Evolutionary conservation across 2,113 vertebrate species (phyloP), one percentile per base, ranked within the genome.

Genomic region (Phycodurus eques): DNA sequence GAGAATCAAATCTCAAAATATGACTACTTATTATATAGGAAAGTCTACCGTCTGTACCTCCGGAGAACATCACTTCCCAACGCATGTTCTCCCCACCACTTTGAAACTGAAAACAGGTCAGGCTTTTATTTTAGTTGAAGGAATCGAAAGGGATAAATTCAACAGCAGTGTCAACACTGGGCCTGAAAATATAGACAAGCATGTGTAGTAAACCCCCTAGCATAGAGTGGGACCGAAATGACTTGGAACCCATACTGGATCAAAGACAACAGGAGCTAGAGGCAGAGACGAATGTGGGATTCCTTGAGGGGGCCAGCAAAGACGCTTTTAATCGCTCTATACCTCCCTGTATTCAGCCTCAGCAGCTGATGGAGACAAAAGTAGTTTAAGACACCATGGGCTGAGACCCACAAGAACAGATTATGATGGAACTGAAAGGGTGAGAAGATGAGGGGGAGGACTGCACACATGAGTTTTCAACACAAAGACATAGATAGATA

Each of bases 291-390:
- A 79, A 69, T 85, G 86, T 80, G 79, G 79, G 78, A 89, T 79
- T 87, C 81, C 74, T 83, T 67, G 73, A 78, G 83, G 85, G 77
- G 78, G 77, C 75, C 81, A 27, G 77, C 81, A 85, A 80, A 87
- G 76, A 77, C 77, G 73, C 73, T 74, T 90, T 87, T 90, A 90
- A 90, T 89, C 89, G 83, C 78, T 77, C 75, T 68, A 77, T 85
- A 89, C 82, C 78, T 86, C 83, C 73, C 82, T 85, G 85, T 86
- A 76, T 80, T 90, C 83, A 81, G 83, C 89, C 81, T 90, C 83
- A 78, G 84, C 91, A 92, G 89, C 87, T 90, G 91, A 79, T 88
- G 77, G 75, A 83, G 86, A 86, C 67, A 62, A 73, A 27, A 82
- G 80, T 72, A 78, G 74, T 87, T 90, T 88, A 87, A 88, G 80